phyloP scores from a whole-genome alignment of 2,888 invertebrate species.

The Napeogenes sylphis region DNA sequence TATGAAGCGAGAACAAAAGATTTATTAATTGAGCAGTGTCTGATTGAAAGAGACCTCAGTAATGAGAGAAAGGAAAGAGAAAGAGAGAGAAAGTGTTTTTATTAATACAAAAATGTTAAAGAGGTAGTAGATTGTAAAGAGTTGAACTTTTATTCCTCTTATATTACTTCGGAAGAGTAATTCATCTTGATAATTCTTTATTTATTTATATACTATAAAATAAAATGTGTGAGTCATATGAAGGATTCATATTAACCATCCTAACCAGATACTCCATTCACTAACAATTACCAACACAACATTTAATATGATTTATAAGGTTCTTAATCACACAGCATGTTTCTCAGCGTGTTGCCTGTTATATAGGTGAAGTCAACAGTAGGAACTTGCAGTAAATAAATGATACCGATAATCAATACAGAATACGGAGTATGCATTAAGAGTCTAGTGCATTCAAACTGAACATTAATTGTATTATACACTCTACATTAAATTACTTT shows the following conservation, averaged over 20 bases:
- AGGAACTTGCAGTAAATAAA: conserved; percentile 24
- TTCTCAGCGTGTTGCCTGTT: neutral
- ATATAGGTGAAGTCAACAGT: conserved; percentile 6
- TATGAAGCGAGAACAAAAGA: conserved; percentile 65
- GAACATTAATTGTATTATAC: no score
- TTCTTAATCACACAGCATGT: conserved; percentile 7
- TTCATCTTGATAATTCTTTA: no score
- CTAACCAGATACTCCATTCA: conserved; percentile 7
- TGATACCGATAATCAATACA: conserved; percentile 16
- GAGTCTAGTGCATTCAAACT: no score
- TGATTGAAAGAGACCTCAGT: no score
- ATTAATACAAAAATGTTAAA: no score
- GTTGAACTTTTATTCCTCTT: no score
- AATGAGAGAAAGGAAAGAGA: no score
- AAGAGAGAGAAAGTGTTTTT: no score
- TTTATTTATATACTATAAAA: no score
- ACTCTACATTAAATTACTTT: no score
- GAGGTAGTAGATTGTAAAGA: no score
- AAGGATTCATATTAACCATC: conserved; percentile 27
- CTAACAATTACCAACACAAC: conserved; percentile 10
- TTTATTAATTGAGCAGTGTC: conserved; percentile 44
- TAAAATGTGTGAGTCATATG: conserved; percentile 17
- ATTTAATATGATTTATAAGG: conserved; percentile 7
- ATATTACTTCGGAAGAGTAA: no score
- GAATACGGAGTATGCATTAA: neutral